These are phyloP conservation scores for Pica pica DNA, from an alignment of 2,113 vertebrate genomes.

Conservation along the genomic window DNA sequence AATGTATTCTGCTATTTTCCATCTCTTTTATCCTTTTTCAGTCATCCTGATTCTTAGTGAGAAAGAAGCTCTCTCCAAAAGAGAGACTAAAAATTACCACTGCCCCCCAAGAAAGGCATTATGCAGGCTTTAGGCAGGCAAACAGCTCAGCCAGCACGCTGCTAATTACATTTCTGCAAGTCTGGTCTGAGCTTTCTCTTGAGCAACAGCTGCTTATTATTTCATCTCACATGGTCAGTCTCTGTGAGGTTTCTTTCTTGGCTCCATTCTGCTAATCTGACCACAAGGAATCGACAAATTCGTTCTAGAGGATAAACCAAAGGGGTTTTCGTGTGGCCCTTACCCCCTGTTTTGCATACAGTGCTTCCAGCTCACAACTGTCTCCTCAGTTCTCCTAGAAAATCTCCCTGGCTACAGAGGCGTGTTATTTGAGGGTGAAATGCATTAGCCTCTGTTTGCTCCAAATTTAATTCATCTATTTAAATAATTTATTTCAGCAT, in stretches of 20 bases:
- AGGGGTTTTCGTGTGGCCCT: background rate
- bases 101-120: background rate
- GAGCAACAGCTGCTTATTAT: slow-evolving; percentile 12
- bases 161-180: background rate
- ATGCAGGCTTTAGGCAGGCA: background rate
- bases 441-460: slow-evolving; percentile 48
- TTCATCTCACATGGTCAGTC: background rate
- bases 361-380: background rate
- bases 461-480: slow-evolving; percentile 56
- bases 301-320: slow-evolving; percentile 15
- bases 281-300: slow-evolving; percentile 3
- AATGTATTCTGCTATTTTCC: background rate
- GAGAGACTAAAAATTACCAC: background rate
- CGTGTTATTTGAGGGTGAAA: slow-evolving; percentile 38
- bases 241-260: background rate
- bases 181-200: background rate
- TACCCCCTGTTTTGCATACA: background rate
- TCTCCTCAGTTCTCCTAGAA: slow-evolving; percentile 22
- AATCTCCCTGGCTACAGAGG: slow-evolving; percentile 17
- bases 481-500: slow-evolving; percentile 60
- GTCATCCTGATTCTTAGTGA: background rate
- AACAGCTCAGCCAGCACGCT: background rate
- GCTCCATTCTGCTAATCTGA: background rate
- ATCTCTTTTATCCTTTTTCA: background rate
- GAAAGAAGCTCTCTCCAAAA: background rate